These are phyloP conservation scores for Alca torda DNA, from an alignment of 2,797 vertebrate genomes.

Conservation along the genomic window DNA sequence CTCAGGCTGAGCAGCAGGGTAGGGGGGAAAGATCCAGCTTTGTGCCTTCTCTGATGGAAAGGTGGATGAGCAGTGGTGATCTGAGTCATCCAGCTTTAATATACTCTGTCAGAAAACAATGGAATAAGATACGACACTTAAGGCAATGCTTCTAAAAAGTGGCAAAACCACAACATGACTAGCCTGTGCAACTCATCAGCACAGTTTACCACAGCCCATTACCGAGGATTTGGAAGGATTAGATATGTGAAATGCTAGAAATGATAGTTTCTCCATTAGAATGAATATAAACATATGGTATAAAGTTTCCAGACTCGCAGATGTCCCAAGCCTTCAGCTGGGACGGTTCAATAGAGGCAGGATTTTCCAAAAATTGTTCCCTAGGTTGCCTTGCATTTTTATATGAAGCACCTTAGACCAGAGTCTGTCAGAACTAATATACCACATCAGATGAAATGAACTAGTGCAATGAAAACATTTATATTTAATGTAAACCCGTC, in stretches of 20 bases:
- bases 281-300: constrained; percentile 46
- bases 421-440: constrained; percentile 14
- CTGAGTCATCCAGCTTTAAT: neutral
- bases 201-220: neutral
- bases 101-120: neutral
- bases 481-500: neutral
- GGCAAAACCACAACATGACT: neutral
- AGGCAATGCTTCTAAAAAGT: neutral
- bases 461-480: constrained; percentile 24
- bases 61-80: neutral
- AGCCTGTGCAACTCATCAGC: constrained; percentile 36
- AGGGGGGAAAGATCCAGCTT: neutral
- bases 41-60: neutral
- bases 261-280: constrained; percentile 19
- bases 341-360: constrained; percentile 1
- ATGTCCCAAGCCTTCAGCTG: constrained; percentile 41
- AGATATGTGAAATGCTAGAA: constrained; percentile 17
- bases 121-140: neutral
- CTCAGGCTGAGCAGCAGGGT: neutral
- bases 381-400: constrained; percentile 10
- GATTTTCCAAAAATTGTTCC: constrained; percentile 34
- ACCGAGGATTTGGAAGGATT: constrained; percentile 22
- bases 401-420: constrained; percentile 20
- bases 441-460: constrained; percentile 11
- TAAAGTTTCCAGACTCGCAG: constrained; percentile 36